phyloP scores from a whole-genome alignment of 2,888 invertebrate genomes.

The Hyles lineata region DNA sequence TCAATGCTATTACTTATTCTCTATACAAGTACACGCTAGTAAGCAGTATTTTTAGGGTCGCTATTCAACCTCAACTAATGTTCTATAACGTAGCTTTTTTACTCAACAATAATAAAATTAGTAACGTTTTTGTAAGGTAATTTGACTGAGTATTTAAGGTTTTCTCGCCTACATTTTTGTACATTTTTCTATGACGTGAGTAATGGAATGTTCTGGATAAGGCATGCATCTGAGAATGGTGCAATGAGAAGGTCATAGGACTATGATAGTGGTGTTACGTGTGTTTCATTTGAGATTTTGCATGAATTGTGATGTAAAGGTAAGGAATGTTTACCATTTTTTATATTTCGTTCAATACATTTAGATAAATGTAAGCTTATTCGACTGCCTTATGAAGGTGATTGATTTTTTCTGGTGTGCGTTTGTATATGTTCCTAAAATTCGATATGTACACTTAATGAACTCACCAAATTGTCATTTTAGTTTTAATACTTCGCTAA shows the following conservation, averaged over 20 bases:
- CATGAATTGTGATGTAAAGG: conserved; percentile 51
- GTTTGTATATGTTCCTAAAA: conserved; percentile 79
- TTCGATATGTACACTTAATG: conserved; percentile 66
- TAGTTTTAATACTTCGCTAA: conserved; percentile 65
- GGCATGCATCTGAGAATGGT: background rate
- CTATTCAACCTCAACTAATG: conserved; percentile 62
- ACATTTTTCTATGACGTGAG: conserved; percentile 51
- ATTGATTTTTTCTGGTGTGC: conserved; percentile 54
- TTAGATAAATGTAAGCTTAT: conserved; percentile 37
- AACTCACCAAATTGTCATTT: conserved; percentile 80
- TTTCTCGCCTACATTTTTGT: conserved; percentile 60
- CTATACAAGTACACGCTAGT: conserved; percentile 63
- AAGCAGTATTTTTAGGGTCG: conserved; percentile 70
- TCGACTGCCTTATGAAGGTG: conserved; percentile 68
- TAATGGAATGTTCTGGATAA: conserved; percentile 21
- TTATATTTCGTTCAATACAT: conserved; percentile 37
- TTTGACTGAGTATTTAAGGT: conserved; percentile 70
- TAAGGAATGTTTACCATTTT: conserved; percentile 47
- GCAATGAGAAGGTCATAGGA: background rate
- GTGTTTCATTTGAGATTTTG: conserved; percentile 52
- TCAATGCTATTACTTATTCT: conserved; percentile 62
- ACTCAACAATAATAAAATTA: conserved; percentile 61
- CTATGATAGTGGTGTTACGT: conserved; percentile 47
- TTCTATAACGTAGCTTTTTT: conserved; percentile 78
- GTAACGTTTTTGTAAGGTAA: conserved; percentile 62